phyloP scores from a whole-genome alignment of 2,888 invertebrate species.

The Mesoligia furuncula region DNA sequence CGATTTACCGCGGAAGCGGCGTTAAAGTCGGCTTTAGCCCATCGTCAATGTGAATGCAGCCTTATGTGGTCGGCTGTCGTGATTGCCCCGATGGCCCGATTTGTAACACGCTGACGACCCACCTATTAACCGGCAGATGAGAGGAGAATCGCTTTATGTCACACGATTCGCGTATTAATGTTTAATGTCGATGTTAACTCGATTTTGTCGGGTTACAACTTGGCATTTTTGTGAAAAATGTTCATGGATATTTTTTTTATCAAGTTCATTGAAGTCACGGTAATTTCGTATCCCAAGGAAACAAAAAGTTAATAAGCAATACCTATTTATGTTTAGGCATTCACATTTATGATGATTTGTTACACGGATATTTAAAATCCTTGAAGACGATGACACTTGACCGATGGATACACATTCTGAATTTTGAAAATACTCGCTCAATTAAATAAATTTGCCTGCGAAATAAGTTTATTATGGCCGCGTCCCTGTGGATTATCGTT shows the following conservation, averaged over 20 bases:
- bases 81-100: conserved; percentile 67
- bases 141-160: conserved; percentile 19
- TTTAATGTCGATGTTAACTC: conserved; percentile 24
- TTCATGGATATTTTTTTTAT: background rate
- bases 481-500: background rate
- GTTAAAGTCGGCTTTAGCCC: conserved; percentile 27
- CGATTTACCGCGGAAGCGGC: conserved; percentile 9
- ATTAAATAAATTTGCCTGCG: background rate
- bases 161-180: conserved; percentile 27
- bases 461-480: background rate
- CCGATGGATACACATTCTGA: background rate
- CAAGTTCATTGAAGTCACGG: background rate
- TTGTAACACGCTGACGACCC: conserved; percentile 64
- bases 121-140: conserved; percentile 56
- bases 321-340: background rate
- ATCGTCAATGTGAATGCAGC: conserved; percentile 30
- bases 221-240: background rate
- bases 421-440: background rate
- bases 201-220: conserved; percentile 27
- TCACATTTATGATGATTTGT: background rate
- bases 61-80: conserved; percentile 51
- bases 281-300: background rate
- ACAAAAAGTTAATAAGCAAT: background rate
- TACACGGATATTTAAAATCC: background rate
- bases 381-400: too few relatives aligned